Evolutionary conservation across 2,797 vertebrate genomes (phyloP).

Genomic region (Morus bassanus): DNA sequence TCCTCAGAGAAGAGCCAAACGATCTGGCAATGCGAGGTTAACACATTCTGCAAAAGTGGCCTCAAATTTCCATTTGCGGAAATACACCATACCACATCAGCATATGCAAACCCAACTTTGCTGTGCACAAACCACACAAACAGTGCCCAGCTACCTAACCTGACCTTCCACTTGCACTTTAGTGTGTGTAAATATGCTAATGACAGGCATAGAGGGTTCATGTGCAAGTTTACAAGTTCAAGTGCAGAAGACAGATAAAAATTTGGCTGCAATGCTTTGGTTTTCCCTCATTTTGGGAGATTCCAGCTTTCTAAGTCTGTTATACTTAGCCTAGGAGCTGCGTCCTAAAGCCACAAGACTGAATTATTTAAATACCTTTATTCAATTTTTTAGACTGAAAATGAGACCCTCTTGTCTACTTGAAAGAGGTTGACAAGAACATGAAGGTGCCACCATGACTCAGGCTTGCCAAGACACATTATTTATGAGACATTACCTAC

Average conservation of each 20-base stretch:
- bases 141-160: neutral
- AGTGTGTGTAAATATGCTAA: neutral
- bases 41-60: neutral
- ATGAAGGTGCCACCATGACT: neutral
- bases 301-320: neutral
- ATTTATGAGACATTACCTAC: neutral
- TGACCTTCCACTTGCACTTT: neutral
- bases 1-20: neutral
- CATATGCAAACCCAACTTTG: fast-evolving
- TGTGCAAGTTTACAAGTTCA: neutral
- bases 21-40: neutral
- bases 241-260: neutral
- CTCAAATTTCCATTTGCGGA: neutral
- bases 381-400: neutral
- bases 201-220: neutral
- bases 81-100: neutral
- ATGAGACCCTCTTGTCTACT: neutral
- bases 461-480: neutral
- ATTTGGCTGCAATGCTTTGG: neutral
- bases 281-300: neutral
- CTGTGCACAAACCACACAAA: neutral
- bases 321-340: neutral
- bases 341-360: neutral
- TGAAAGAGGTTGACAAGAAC: neutral
- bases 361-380: neutral